phyloP scores from a whole-genome alignment of 2,888 invertebrate species.

The Drosophila rubida region DNA sequence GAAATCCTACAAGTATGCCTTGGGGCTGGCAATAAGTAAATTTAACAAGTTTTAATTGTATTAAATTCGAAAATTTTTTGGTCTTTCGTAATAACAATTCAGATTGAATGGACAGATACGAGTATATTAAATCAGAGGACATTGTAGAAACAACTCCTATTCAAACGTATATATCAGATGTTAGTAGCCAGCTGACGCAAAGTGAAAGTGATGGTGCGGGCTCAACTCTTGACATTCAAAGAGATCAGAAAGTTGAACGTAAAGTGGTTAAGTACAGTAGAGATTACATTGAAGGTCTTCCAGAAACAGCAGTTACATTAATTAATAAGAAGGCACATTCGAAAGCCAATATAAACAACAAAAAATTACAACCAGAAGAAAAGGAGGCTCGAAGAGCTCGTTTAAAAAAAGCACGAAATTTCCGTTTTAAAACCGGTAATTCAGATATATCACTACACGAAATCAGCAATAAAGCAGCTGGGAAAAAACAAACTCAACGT shows the following conservation, averaged over 20 bases:
- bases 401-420: slow-evolving; percentile 4
- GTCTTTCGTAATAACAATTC: background rate
- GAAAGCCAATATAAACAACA: background rate
- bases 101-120: background rate
- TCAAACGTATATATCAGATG: background rate
- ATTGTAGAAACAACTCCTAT: background rate
- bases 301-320: background rate
- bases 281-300: background rate
- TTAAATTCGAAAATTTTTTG: background rate
- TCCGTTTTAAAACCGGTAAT: slow-evolving; percentile 7
- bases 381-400: too few relatives aligned
- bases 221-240: background rate
- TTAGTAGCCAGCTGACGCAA: background rate
- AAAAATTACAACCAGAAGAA: background rate
- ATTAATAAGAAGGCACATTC: background rate
- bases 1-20: background rate
- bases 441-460: background rate
- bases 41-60: background rate
- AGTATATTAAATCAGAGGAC: background rate
- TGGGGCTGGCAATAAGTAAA: background rate
- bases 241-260: background rate
- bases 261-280: background rate
- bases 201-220: background rate
- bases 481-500: background rate
- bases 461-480: background rate